Percentiles rank a stretch among this genome's conserved stretches.
Conservation (phyloP, 2,888 invertebrate genomes). For the Unio pictorum region DNA sequence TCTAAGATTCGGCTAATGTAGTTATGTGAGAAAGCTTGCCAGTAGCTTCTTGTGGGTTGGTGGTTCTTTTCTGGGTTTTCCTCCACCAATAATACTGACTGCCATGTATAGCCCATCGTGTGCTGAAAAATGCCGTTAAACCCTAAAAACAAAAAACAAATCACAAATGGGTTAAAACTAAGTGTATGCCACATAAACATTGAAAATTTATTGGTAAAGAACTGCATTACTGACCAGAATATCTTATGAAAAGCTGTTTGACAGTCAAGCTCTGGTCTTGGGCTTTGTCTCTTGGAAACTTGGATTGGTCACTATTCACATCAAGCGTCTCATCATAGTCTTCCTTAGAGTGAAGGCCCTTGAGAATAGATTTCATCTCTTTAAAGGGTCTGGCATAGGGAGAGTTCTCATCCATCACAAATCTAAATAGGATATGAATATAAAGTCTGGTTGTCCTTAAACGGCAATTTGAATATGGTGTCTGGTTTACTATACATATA, state of each 20-base stretch:
- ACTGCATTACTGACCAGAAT: constrained; percentile 42
- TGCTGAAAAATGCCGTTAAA: no score
- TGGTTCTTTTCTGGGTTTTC: no score
- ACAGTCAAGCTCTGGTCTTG: constrained; percentile 61
- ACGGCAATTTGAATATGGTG: neutral
- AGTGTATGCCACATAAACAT: no score
- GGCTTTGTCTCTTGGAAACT: constrained; percentile 52
- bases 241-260: constrained; percentile 58
- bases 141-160: no score
- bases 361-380: constrained; percentile 42
- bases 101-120: no score
- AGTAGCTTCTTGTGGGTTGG: no score
- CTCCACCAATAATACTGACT: no score
- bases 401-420: constrained; percentile 61
- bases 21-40: no score
- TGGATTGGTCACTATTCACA: constrained; percentile 18
- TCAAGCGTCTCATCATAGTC: constrained; percentile 39
- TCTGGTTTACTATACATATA: neutral
- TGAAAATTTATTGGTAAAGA: neutral
- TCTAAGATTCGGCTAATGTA: no score
- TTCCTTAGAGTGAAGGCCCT: constrained; percentile 23
- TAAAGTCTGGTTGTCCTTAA: neutral
- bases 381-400: constrained; percentile 60
- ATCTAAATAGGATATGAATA: constrained; percentile 33
- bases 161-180: no score